A percentile compares a stretch with the other conserved stretches of the same genome.
Evolutionary conservation across 1,140 invertebrate genomes (phyloP).

Genomic region (Sycophila sp.): DNA sequence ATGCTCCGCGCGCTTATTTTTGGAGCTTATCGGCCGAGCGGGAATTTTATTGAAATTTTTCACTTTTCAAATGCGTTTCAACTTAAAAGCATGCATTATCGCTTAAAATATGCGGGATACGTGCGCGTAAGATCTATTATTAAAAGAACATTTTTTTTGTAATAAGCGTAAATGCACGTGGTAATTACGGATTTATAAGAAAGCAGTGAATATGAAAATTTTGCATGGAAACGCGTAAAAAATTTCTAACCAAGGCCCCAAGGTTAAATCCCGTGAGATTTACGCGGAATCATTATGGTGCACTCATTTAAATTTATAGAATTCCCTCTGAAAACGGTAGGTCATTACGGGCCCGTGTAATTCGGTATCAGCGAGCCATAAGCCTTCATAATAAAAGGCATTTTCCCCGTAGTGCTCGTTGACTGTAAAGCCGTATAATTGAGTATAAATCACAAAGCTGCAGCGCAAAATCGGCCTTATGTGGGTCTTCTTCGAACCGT

Average conservation of each 20-base stretch:
- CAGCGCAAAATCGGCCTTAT: background rate
- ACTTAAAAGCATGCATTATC: too few species aligned
- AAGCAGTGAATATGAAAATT: too few species aligned
- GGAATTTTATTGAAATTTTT: too few species aligned
- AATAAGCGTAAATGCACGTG: too few species aligned
- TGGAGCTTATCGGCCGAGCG: too few species aligned
- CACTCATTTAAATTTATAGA: conserved; percentile 2
- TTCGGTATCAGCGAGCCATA: background rate
- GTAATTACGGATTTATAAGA: too few species aligned
- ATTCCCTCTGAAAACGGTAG: conserved; percentile 4
- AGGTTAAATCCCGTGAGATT: background rate
- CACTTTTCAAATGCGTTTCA: too few species aligned
- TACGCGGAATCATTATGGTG: background rate
- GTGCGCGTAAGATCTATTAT: too few species aligned
- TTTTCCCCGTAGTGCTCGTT: background rate
- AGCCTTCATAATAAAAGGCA: conserved; percentile 1
- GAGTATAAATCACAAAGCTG: conserved; percentile 15
- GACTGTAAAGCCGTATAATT: conserved; percentile 10
- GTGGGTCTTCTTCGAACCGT: conserved; percentile 1
- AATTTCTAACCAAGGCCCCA: background rate
- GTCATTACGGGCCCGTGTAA: background rate
- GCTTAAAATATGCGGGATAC: too few species aligned
- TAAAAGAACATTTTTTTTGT: too few species aligned
- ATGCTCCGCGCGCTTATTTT: too few species aligned
- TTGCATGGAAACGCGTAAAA: too few species aligned